Percentiles rank a stretch among this genome's conserved stretches.
Conservation (phyloP, 1,140 invertebrate genomes). For the Dinothrombium tinctorium region DNA sequence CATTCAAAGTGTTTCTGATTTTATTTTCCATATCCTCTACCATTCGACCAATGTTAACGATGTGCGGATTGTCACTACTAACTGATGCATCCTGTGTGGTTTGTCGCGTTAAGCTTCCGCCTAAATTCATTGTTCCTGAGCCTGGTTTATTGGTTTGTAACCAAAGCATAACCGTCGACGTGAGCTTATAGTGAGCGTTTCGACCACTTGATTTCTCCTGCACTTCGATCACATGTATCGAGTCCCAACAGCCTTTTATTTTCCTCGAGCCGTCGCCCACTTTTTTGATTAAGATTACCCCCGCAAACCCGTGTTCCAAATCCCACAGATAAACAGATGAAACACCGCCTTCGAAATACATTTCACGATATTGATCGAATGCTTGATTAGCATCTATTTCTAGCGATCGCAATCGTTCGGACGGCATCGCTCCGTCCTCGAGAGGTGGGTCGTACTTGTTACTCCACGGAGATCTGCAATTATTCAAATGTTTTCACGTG, state of each 20-base stretch:
- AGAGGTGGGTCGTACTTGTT: slow-evolving; percentile 93
- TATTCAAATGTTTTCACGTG: neutral
- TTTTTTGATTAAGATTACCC: slow-evolving; percentile 96
- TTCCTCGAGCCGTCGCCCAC: slow-evolving; percentile 77
- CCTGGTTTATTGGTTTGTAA: slow-evolving; percentile 87
- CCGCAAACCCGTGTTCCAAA: slow-evolving; percentile 93
- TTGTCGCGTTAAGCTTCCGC: slow-evolving; percentile 89
- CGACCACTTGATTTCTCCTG: slow-evolving; percentile 80
- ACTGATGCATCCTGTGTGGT: slow-evolving; percentile 70
- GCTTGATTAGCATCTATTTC: slow-evolving; percentile 95
- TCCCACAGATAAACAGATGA: slow-evolving; percentile 99
- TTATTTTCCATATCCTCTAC: slow-evolving; percentile 95
- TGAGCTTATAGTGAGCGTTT: slow-evolving; percentile 93
- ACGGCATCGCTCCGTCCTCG: slow-evolving; percentile 95
- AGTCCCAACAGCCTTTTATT: slow-evolving; percentile 97
- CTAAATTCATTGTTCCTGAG: slow-evolving; percentile 94
- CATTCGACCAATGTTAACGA: slow-evolving; percentile 77
- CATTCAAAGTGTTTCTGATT: slow-evolving; percentile 89
- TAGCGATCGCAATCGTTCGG: slow-evolving; percentile 74
- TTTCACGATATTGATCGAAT: slow-evolving; percentile 95
- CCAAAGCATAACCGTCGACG: slow-evolving; percentile 98
- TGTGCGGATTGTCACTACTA: slow-evolving; percentile 78
- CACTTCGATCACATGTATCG: slow-evolving; percentile 96
- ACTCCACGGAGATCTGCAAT: slow-evolving; percentile 82
- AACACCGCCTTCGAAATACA: slow-evolving; percentile 97